Evolutionary conservation across 2,113 vertebrate genomes (phyloP).

Genomic region (Mormyrus lacerda): DNA sequence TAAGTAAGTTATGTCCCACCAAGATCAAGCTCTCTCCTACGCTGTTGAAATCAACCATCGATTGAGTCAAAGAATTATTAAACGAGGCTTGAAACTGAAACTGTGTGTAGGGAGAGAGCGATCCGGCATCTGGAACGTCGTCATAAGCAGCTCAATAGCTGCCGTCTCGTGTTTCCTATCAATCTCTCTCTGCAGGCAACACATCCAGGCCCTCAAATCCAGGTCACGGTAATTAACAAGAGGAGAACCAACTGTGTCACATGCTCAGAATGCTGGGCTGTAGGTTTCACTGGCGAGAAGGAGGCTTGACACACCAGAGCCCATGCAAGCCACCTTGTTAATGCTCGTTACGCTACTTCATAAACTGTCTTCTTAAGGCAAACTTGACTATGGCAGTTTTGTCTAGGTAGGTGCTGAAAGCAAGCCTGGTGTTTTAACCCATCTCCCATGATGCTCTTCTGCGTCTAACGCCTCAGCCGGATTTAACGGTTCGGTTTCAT

Average conservation of each 20-base stretch:
- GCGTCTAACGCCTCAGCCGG: not conserved
- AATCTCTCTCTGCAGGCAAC: not conserved
- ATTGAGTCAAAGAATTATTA: not conserved
- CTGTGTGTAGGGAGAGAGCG: not conserved
- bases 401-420: not conserved
- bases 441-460: not conserved
- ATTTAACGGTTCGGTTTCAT: not conserved
- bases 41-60: not conserved
- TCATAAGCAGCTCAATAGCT: not conserved
- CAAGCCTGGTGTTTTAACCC: not conserved
- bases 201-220: not conserved
- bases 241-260: not conserved
- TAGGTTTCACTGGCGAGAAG: not conserved
- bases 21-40: not conserved
- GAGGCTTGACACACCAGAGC: not conserved
- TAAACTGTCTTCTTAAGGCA: not conserved
- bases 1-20: not conserved
- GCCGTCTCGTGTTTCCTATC: not conserved
- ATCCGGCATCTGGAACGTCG: not conserved
- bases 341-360: not conserved
- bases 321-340: not conserved
- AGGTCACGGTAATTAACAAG: not conserved
- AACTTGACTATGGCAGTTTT: not conserved
- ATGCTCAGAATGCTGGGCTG: not conserved
- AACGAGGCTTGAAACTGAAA: not conserved